Base-by-base conservation (phyloP, 2,797 vertebrate genomes). In the Sebastes goodei region DNA sequence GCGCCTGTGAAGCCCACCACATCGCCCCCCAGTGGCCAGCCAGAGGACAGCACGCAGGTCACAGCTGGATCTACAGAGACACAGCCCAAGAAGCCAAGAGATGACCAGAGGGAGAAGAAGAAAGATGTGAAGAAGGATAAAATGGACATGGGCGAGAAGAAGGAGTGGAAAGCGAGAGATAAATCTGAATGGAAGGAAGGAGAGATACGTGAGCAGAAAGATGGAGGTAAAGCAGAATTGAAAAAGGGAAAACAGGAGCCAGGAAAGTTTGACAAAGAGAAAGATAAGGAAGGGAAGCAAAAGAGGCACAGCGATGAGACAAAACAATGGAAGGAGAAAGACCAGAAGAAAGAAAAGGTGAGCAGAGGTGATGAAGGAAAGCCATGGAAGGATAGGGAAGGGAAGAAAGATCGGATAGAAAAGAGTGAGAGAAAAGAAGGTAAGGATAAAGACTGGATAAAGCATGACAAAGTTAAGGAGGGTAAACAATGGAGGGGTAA, bases 21-120 rank as follows among this genome's bases (percentile, higher is more conserved):
- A 49, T 4, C 49, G 60, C 95, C 95, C 89, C 56, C 93, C 29
- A 67, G 88, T 95, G 95, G 94, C 67, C 86, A 91, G 3, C 53
- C 66, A 38, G 84, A 80, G 56, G 84, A 89, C 29, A 15, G 62
- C 86, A 89, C 8, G 10, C 86, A 67, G 33, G 82, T 29, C 23
- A 35, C 68, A 10, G 66, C 42, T 4, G 74, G 32, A 64, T 25
- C 67, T 2, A 21, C 21, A 49, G 86, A 80, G 32, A 81, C 17
- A 17, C 68, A 72, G 33, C 20, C 21, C 2, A 74, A 49, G 72
- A 92, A 87, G 78, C 29, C 62, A 11, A 2, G 8, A 69, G 74
- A 81, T 27, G 78, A 81, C 5, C 84, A 77, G 35, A 82, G 35
- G 46, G 83, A 84, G 42, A 84, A 68, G 65, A 89, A 77, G 49